These are phyloP conservation scores for Champsocephalus gunnari DNA, from an alignment of 2,797 vertebrate genomes.

Conservation along the genomic window DNA sequence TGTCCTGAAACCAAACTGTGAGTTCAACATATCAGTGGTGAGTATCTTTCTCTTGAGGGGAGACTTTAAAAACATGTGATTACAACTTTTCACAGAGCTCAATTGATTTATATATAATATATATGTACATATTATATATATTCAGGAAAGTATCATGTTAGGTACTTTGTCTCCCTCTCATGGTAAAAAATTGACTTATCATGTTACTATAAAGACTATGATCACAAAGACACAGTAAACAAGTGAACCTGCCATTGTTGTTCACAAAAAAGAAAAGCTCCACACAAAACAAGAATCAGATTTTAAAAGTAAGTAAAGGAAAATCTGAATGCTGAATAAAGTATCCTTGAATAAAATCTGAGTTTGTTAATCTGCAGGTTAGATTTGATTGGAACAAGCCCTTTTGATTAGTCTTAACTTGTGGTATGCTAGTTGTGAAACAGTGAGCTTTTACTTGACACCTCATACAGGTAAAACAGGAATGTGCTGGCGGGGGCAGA, in stretches of 20 bases:
- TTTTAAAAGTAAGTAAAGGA: background rate
- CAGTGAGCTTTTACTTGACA: constrained; percentile 65
- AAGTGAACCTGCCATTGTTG: background rate
- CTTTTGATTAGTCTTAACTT: constrained; percentile 27
- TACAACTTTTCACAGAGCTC: background rate
- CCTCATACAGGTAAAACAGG: constrained; percentile 82
- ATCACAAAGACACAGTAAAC: background rate
- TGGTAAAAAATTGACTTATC: constrained; percentile 50
- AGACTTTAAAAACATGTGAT: background rate
- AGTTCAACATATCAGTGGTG: background rate
- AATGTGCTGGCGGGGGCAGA: constrained; percentile 73
- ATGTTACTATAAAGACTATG: background rate
- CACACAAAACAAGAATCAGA: fast-evolving
- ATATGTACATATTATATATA: too few relatives aligned
- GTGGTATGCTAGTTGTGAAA: constrained; percentile 80
- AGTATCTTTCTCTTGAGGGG: background rate
- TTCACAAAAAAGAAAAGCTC: constrained; percentile 5
- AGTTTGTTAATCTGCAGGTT: background rate
- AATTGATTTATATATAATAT: background rate
- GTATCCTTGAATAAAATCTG: background rate
- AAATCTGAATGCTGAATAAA: background rate
- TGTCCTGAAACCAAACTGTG: background rate
- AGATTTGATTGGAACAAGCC: constrained; percentile 27
- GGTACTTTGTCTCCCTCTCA: constrained; percentile 72
- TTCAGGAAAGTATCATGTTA: background rate